These are phyloP conservation scores for Lonchura striata DNA, from an alignment of 2,113 vertebrate species.

Conservation along the genomic window DNA sequence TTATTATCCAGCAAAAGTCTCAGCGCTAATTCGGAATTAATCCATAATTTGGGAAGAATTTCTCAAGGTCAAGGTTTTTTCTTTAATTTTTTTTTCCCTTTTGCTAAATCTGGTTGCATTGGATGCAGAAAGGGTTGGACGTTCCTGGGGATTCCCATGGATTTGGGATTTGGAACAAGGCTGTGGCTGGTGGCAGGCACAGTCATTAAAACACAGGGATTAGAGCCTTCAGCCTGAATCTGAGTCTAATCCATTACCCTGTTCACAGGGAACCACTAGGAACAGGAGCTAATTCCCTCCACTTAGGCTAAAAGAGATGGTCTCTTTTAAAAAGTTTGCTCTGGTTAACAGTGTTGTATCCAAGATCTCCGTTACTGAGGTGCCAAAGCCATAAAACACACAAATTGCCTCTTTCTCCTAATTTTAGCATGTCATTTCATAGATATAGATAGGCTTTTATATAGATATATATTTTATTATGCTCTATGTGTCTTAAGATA, in stretches of 20 bases:
- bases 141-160: accelerated
- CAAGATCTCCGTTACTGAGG: neutral
- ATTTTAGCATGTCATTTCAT: conserved; percentile 41
- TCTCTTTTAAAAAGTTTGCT: neutral
- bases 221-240: conserved; percentile 40
- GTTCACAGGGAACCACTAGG: neutral
- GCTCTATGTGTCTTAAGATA: conserved; percentile 32
- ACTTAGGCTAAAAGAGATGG: neutral
- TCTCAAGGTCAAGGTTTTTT: neutral
- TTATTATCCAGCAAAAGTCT: neutral
- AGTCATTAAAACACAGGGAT: neutral
- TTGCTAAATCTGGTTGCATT: neutral
- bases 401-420: conserved; percentile 43
- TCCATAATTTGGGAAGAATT: neutral
- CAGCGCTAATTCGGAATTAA: neutral
- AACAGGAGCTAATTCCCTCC: neutral
- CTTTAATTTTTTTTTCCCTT: neutral
- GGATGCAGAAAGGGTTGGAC: neutral
- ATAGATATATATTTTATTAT: conserved; percentile 43
- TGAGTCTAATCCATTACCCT: conserved; percentile 29
- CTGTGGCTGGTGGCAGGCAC: neutral
- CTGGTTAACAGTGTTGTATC: neutral
- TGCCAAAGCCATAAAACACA: neutral
- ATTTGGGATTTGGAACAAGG: neutral
- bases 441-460: conserved; percentile 31